Percentiles rank a stretch among this genome's conserved stretches.
phyloP scores from a whole-genome alignment of 2,797 vertebrate genomes.

The Podarcis siculus region DNA sequence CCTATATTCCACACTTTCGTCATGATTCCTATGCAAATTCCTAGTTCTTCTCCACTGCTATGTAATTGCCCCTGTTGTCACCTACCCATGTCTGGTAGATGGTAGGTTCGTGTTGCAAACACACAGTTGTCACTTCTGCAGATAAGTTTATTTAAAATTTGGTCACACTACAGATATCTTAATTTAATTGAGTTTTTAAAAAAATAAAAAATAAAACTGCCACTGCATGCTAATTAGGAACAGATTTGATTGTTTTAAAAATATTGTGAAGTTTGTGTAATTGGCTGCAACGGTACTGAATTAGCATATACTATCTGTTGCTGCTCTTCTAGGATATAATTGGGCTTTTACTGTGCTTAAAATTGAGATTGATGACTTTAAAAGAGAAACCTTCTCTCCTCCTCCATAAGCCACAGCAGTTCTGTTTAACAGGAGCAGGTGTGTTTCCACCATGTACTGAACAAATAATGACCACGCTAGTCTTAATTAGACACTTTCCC shows the following conservation, averaged over 20 bases:
- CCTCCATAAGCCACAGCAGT: slow-evolving; percentile 38
- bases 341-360: slow-evolving; percentile 66
- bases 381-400: slow-evolving; percentile 52
- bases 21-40: neutral
- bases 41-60: neutral
- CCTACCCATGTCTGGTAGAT: slow-evolving; percentile 44
- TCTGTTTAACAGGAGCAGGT: slow-evolving; percentile 67
- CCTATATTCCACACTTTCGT: neutral
- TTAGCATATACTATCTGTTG: slow-evolving; percentile 70
- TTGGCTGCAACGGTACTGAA: slow-evolving; percentile 66
- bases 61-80: neutral
- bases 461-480: slow-evolving; percentile 60
- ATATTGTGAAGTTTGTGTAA: slow-evolving; percentile 72
- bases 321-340: slow-evolving; percentile 71
- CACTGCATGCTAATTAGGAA: slow-evolving; percentile 68
- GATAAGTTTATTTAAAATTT: slow-evolving; percentile 63
- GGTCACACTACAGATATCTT: slow-evolving; percentile 54
- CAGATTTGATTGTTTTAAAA: slow-evolving; percentile 71
- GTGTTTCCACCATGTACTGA: slow-evolving; percentile 62
- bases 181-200: slow-evolving; percentile 66
- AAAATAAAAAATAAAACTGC: slow-evolving; percentile 55
- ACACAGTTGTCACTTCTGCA: slow-evolving; percentile 49
- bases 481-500: slow-evolving; percentile 49
- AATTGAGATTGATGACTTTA: slow-evolving; percentile 64
- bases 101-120: slow-evolving; percentile 44